A percentile compares a stretch with the other conserved stretches of the same genome.
Conservation (phyloP, 2,113 vertebrate species). For the Notothenia rossii region DNA sequence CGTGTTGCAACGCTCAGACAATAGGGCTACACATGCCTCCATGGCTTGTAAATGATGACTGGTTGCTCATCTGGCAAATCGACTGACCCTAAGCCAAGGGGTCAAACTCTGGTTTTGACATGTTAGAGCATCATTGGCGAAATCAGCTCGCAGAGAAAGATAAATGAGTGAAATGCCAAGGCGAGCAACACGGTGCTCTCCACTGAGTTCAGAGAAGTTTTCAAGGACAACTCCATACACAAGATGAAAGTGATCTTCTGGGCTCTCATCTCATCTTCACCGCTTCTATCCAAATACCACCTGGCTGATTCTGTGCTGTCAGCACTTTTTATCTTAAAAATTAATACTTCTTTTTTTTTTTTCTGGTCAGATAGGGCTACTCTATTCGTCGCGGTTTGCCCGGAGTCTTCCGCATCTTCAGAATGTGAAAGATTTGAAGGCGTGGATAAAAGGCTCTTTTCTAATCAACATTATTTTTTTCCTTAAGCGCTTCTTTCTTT, state of each 20-base stretch:
- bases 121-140: slow-evolving; percentile 16
- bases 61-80: slow-evolving; percentile 11
- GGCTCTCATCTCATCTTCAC: slow-evolving; percentile 73
- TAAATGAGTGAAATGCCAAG: slow-evolving; percentile 37
- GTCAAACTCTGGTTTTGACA: slow-evolving; percentile 37
- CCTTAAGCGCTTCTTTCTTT: slow-evolving; percentile 91
- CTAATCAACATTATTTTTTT: slow-evolving; percentile 90
- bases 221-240: slow-evolving; percentile 77
- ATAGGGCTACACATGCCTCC: slow-evolving; percentile 12
- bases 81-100: slow-evolving; percentile 22
- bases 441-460: slow-evolving; percentile 84
- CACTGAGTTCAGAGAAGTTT: slow-evolving; percentile 70
- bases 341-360: slow-evolving; percentile 73
- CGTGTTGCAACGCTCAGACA: slow-evolving; percentile 24
- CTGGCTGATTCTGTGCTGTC: slow-evolving; percentile 80
- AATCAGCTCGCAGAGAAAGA: background rate
- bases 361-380: slow-evolving; percentile 72
- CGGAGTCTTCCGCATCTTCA: slow-evolving; percentile 80
- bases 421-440: slow-evolving; percentile 81
- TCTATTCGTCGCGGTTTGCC: slow-evolving; percentile 77
- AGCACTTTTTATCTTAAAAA: slow-evolving; percentile 85
- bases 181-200: slow-evolving; percentile 43
- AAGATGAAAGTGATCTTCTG: slow-evolving; percentile 76
- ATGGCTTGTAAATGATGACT: slow-evolving; percentile 26
- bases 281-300: slow-evolving; percentile 80